These are phyloP conservation scores for Discoglossus pictus DNA, from an alignment of 2,797 vertebrate species.

Conservation along the genomic window DNA sequence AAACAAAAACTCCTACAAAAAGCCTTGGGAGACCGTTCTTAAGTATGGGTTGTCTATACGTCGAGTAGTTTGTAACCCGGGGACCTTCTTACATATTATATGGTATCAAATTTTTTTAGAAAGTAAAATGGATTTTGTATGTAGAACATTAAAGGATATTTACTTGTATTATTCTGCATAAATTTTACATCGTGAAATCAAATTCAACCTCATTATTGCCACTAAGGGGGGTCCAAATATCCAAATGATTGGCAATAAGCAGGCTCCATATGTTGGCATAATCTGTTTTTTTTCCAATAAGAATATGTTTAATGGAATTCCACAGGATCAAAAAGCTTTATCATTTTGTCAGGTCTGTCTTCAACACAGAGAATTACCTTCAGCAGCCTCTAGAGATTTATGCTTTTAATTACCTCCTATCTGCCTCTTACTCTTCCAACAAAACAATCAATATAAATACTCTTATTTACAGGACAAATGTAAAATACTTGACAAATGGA, in stretches of 20 bases:
- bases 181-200: no score
- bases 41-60: no score
- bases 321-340: slow-evolving; percentile 62
- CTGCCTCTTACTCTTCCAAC: slow-evolving; percentile 64
- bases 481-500: slow-evolving; percentile 63
- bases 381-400: slow-evolving; percentile 70
- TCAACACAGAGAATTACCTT: slow-evolving; percentile 70
- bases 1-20: no score
- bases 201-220: no score
- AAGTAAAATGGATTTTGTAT: no score
- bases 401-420: slow-evolving; percentile 75
- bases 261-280: slow-evolving; percentile 13
- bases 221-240: no score
- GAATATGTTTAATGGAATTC: slow-evolving; percentile 19
- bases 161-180: no score
- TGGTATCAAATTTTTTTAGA: no score
- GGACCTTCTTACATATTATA: no score
- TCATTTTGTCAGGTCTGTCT: slow-evolving; percentile 75
- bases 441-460: slow-evolving; percentile 69
- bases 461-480: slow-evolving; percentile 68
- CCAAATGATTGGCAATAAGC: slow-evolving; percentile 37
- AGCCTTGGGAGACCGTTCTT: no score
- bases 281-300: slow-evolving; percentile 19
- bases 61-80: no score
- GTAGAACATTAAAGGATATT: no score